Evolutionary conservation across 2,113 vertebrate genomes (phyloP).

Genomic region (Syngnathus floridae): DNA sequence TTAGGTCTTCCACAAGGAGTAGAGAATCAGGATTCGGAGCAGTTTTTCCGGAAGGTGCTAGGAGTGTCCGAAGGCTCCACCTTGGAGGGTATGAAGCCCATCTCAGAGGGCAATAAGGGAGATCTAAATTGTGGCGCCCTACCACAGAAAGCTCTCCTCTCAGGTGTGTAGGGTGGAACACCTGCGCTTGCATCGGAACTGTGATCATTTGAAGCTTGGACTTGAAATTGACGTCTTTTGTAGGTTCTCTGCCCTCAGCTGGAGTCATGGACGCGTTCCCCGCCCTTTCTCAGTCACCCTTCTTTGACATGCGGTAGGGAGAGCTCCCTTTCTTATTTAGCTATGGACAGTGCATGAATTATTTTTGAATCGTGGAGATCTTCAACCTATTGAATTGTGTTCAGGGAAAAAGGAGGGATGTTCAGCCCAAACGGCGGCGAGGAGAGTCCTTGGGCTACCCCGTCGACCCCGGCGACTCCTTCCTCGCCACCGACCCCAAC

Average conservation of each 20-base stretch:
- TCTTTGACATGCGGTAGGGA: conserved; percentile 85
- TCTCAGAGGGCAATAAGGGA: conserved; percentile 71
- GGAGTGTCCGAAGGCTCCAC: conserved; percentile 78
- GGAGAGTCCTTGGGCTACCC: conserved; percentile 91
- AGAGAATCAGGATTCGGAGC: conserved; percentile 90
- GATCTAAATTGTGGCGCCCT: conserved; percentile 72
- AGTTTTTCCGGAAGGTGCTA: conserved; percentile 92
- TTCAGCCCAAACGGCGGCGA: conserved; percentile 96
- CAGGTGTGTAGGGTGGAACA: conserved; percentile 62
- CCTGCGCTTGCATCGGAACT: not conserved
- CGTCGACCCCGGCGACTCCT: conserved; percentile 90
- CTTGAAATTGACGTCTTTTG: conserved; percentile 50
- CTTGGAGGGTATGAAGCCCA: conserved; percentile 68
- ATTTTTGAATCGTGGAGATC: not conserved
- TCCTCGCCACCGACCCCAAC: conserved; percentile 91
- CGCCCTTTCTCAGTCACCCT: conserved; percentile 85
- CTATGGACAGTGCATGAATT: not conserved
- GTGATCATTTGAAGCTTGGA: not conserved
- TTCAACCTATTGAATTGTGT: not conserved
- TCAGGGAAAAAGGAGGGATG: conserved; percentile 85
- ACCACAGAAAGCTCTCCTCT: conserved; percentile 78
- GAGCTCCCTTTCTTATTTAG: not conserved
- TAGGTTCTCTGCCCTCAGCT: conserved; percentile 76
- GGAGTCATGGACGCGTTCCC: conserved; percentile 85
- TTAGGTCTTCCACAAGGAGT: conserved; percentile 84